These are phyloP conservation scores for Anhinga rufa DNA, from an alignment of 2,113 vertebrate species.

Conservation along the genomic window DNA sequence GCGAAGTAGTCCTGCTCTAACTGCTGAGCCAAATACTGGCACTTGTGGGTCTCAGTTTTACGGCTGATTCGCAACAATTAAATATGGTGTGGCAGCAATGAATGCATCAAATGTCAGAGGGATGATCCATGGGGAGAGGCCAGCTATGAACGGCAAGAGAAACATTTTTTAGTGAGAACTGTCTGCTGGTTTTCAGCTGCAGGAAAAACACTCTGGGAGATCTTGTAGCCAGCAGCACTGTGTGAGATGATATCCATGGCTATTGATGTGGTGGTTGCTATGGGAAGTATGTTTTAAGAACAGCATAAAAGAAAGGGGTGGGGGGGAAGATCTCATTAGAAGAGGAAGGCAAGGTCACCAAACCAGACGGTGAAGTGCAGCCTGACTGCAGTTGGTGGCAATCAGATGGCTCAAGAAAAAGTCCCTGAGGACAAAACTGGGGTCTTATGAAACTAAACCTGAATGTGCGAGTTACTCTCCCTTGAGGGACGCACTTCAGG, in stretches of 20 bases:
- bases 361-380: not conserved
- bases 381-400: not conserved
- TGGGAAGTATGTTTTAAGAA: not conserved
- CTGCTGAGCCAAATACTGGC: not conserved
- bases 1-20: not conserved
- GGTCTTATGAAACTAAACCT: not conserved
- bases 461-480: not conserved
- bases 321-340: not conserved
- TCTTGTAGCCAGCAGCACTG: not conserved
- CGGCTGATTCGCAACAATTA: not conserved
- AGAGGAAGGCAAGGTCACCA: not conserved
- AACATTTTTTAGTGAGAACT: not conserved
- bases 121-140: not conserved
- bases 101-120: not conserved
- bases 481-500: not conserved
- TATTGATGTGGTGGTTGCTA: not conserved
- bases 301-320: not conserved
- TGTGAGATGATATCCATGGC: not conserved
- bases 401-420: not conserved
- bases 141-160: not conserved
- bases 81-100: fast-evolving
- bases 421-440: not conserved
- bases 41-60: not conserved
- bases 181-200: not conserved
- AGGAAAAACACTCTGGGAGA: not conserved